These are phyloP conservation scores for Lycocorax pyrrhopterus DNA, from an alignment of 2,113 vertebrate species.

Conservation along the genomic window DNA sequence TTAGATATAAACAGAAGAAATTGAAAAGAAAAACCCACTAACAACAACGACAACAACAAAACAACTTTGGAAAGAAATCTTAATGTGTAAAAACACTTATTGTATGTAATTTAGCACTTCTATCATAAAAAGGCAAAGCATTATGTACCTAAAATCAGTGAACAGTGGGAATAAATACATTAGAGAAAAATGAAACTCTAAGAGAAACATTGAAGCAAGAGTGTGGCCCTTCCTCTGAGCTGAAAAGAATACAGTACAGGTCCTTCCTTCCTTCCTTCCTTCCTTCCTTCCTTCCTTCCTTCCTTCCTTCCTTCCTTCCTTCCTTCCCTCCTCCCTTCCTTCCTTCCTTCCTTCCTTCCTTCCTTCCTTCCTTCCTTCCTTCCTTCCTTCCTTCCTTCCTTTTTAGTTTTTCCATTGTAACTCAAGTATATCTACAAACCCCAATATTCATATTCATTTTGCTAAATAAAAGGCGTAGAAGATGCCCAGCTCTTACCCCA, in stretches of 20 bases:
- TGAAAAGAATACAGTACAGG: background rate
- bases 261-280: background rate
- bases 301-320: background rate
- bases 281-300: background rate
- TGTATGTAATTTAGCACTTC: background rate
- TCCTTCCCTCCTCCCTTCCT: background rate
- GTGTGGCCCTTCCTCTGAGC: background rate
- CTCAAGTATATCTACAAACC: background rate
- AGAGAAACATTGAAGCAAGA: background rate
- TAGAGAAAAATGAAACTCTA: background rate
- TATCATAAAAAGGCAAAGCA: background rate
- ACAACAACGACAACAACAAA: too few relatives aligned
- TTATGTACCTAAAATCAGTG: background rate
- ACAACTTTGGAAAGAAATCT: background rate
- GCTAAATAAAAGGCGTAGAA: background rate
- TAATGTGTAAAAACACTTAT: background rate
- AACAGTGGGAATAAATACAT: background rate
- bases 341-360: background rate
- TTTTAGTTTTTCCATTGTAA: background rate
- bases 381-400: background rate
- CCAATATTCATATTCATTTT: background rate
- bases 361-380: too few relatives aligned
- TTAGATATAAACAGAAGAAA: background rate
- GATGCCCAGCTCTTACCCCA: background rate
- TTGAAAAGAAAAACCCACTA: background rate